Evolutionary conservation across 2,888 invertebrate genomes (phyloP), one percentile per base, ranked within the genome.

Genomic region (Heliconius ethilla): DNA sequence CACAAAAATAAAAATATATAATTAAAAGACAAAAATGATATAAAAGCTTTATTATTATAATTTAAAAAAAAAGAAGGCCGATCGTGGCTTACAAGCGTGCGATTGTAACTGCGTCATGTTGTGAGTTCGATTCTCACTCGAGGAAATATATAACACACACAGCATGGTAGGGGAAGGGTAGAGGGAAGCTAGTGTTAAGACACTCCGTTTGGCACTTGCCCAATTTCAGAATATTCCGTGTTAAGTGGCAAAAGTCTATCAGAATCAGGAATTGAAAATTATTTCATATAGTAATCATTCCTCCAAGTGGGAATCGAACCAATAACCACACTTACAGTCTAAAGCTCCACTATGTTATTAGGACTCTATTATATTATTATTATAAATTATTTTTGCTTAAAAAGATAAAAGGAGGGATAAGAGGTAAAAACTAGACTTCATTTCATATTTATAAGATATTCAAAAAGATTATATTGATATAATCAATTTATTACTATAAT

Each of bases 401-500:
- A 37, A 22, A 66, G 9, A 33, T 3, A 29, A 33, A 65, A 66
- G 22, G 10, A 37, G 25, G 5, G n/a, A 67, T n/a, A 40, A 40
- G 2, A 13, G 6, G n/a, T 67, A 40, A 67, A 25, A 40, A 40
- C 40, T 40, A 40, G 67, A 67, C n/a, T 25, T 40, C 25, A 25
- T 69, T 40, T 67, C 6, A 40, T 69, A 69, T 15, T 40, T 40
- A 40, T 69, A 40, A 69, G 25, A 25, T 69, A 69, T 69, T 69
- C 40, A n/a, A 15, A 40, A 2, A 40, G 69, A 40, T 67, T 25
- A 67, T 37, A 67, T 37, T 18, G 40, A 67, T 40, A 40, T 67
- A 67, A 67, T 40, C 25, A 67, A 40, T 67, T 40, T 67, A 67
- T 67, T 40, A 40, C 25, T 40, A 69, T 40, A 67, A 67, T 40